Evolutionary conservation across 2,888 invertebrate genomes (phyloP).

Genomic region (Chymomyza amoena): DNA sequence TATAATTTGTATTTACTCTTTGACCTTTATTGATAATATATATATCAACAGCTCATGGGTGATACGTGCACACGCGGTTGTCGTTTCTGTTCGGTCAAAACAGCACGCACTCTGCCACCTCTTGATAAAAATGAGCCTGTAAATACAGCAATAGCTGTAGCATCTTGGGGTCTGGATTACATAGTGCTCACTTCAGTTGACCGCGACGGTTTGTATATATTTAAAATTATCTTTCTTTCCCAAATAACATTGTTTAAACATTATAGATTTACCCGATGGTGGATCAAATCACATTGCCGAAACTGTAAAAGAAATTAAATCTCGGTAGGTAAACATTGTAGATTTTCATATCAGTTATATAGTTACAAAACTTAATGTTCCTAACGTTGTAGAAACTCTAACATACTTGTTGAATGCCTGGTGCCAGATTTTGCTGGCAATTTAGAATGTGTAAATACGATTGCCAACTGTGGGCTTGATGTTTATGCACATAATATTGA

Average conservation of each 20-base stretch:
- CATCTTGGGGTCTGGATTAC: conserved; percentile 97
- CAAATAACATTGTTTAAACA: neutral
- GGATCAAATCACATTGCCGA: conserved; percentile 96
- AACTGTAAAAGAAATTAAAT: conserved; percentile 92
- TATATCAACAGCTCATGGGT: conserved; percentile 88
- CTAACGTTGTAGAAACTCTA: conserved; percentile 82
- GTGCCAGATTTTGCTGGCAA: conserved; percentile 97
- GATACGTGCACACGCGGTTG: conserved; percentile 99
- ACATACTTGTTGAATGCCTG: conserved; percentile 95
- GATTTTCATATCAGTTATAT: neutral
- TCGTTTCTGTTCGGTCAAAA: conserved; percentile 99
- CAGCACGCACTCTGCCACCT: conserved; percentile 92
- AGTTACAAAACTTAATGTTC: neutral
- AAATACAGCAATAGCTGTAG: conserved; percentile 95
- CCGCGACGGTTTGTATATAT: conserved; percentile 87
- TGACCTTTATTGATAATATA: conserved; percentile 58
- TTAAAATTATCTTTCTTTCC: neutral
- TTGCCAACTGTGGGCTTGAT: conserved; percentile 91
- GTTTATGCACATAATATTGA: conserved; percentile 99
- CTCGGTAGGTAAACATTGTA: conserved; percentile 78
- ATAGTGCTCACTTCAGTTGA: conserved; percentile 99
- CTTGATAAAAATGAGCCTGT: conserved; percentile 93
- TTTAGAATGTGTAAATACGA: conserved; percentile 84
- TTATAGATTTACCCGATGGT: conserved; percentile 92
- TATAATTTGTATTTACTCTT: neutral